Percentiles rank a stretch among this genome's conserved stretches.
phyloP scores from a whole-genome alignment of 2,888 invertebrate genomes.

The Brachylomia viminalis region DNA sequence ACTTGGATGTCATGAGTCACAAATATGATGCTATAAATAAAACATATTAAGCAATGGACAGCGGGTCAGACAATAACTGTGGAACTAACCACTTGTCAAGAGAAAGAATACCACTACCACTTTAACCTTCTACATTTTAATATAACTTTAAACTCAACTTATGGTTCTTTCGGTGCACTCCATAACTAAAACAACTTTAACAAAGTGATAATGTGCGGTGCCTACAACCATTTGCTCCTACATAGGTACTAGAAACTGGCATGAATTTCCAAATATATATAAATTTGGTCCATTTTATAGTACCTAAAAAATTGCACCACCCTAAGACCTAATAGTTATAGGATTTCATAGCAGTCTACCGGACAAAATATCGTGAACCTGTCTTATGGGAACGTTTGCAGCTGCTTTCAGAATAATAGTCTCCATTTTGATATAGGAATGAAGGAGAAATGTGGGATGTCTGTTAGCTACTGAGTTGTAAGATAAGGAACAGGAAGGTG shows the following conservation, averaged over 20 bases:
- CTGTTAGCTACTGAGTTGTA: conserved; percentile 8
- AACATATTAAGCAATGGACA: too few relatives aligned
- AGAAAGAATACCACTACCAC: too few relatives aligned
- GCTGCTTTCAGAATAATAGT: conserved; percentile 51
- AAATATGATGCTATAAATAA: too few relatives aligned
- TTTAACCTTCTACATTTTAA: too few relatives aligned
- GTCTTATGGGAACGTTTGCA: conserved; percentile 47
- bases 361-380: conserved; percentile 46
- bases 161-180: too few relatives aligned
- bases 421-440: conserved; percentile 58
- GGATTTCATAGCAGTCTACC: conserved; percentile 13
- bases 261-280: neutral
- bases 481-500: neutral
- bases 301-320: neutral
- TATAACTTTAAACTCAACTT: too few relatives aligned
- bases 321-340: neutral
- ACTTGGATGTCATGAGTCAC: too few relatives aligned
- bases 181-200: too few relatives aligned
- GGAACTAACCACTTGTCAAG: too few relatives aligned
- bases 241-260: neutral
- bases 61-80: too few relatives aligned
- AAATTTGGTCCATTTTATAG: neutral
- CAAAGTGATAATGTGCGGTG: too few relatives aligned
- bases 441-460: conserved; percentile 34
- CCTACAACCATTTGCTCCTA: too few relatives aligned